phyloP scores from a whole-genome alignment of 2,113 vertebrate genomes.

The Colaptes auratus region DNA sequence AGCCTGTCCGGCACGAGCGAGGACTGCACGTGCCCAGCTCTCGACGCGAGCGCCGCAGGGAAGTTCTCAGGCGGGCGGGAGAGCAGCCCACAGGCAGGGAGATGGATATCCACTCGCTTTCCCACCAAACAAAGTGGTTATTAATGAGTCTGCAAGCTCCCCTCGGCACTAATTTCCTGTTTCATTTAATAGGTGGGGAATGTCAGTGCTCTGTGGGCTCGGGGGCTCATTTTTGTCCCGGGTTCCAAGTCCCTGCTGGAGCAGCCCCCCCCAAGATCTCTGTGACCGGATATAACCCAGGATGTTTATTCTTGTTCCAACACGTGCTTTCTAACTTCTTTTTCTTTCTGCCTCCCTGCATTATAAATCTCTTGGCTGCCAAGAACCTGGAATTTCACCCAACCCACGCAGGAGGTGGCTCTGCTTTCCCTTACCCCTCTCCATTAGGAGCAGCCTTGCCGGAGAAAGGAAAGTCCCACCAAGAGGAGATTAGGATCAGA shows the following conservation, averaged over 20 bases:
- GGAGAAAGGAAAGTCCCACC: neutral
- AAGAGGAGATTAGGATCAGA: neutral
- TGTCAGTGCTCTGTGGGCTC: neutral
- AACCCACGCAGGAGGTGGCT: neutral
- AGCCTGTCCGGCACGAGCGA: neutral
- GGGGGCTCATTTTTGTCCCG: neutral
- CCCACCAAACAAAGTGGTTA: neutral
- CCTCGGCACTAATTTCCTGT: slow-evolving; percentile 37
- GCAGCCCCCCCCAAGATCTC: neutral
- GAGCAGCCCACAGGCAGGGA: fast-evolving
- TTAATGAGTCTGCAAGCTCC: neutral
- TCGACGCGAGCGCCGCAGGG: neutral
- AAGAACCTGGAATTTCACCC: slow-evolving; percentile 11
- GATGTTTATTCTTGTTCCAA: slow-evolving; percentile 22
- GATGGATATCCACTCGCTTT: neutral
- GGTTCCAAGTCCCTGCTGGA: neutral
- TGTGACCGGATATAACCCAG: neutral
- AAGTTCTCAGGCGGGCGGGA: neutral
- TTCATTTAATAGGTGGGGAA: slow-evolving; percentile 3
- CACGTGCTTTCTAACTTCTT: neutral
- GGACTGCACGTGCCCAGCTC: neutral
- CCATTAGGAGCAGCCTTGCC: neutral
- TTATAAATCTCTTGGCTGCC: neutral
- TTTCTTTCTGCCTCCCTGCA: neutral
- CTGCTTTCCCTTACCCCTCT: neutral